Evolutionary conservation across 2,888 invertebrate species (phyloP).

Genomic region (Corythucha ciliata): DNA sequence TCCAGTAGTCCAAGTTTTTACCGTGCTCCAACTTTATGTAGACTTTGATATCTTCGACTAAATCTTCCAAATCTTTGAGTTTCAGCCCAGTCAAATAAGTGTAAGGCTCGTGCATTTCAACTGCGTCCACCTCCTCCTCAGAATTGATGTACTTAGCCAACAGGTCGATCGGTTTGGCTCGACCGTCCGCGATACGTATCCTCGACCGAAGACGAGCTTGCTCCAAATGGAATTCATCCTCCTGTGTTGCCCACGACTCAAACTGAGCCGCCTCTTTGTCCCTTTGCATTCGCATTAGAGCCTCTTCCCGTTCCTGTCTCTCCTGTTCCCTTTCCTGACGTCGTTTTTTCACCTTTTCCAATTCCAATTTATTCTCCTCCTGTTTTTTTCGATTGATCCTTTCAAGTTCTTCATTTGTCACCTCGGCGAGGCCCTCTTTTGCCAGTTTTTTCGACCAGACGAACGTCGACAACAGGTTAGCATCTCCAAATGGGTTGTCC

Average conservation of each 20-base stretch:
- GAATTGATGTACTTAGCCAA: conserved; percentile 92
- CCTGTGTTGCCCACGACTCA: conserved; percentile 90
- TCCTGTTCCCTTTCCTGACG: conserved; percentile 81
- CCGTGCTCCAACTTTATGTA: conserved; percentile 87
- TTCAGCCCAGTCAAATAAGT: conserved; percentile 86
- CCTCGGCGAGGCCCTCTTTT: conserved; percentile 76
- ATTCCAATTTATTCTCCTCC: conserved; percentile 79
- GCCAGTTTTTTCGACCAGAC: conserved; percentile 95
- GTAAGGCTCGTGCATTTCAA: conserved; percentile 98
- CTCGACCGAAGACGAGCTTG: conserved; percentile 89
- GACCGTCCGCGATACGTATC: conserved; percentile 90
- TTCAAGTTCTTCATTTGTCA: conserved; percentile 70
- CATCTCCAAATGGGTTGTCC: conserved; percentile 98
- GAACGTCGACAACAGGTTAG: conserved; percentile 86
- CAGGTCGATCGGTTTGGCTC: conserved; percentile 97
- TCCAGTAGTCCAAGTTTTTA: conserved; percentile 86
- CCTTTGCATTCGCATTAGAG: conserved; percentile 73
- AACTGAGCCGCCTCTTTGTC: conserved; percentile 84
- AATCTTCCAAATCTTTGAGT: conserved; percentile 84
- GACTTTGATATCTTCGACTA: conserved; percentile 91
- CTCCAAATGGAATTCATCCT: conserved; percentile 94
- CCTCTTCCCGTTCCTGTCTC: conserved; percentile 69
- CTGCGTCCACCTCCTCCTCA: conserved; percentile 78
- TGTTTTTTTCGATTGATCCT: conserved; percentile 74
- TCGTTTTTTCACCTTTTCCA: conserved; percentile 90